phyloP scores from a whole-genome alignment of 2,113 vertebrate genomes.

The Neolamprologus ventralis region DNA sequence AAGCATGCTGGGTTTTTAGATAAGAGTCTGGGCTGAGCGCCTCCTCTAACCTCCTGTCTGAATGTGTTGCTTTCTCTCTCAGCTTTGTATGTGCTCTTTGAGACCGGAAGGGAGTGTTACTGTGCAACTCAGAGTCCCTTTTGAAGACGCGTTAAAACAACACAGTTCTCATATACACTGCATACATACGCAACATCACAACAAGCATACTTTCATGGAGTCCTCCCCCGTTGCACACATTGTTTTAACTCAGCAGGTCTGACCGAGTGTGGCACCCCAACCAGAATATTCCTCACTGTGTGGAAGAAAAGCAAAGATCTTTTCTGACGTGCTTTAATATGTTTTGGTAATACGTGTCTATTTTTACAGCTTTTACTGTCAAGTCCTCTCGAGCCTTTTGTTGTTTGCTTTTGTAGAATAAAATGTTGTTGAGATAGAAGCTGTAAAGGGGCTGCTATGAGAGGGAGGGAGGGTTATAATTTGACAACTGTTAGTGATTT shows the following conservation, averaged over 20 bases:
- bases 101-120: neutral
- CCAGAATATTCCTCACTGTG: constrained; percentile 46
- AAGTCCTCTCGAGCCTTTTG: neutral
- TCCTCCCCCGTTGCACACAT: constrained; percentile 7
- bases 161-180: neutral
- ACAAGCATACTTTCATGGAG: neutral
- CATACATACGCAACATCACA: neutral
- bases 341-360: constrained; percentile 48
- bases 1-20: constrained; percentile 44
- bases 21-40: constrained; percentile 15
- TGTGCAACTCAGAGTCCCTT: neutral
- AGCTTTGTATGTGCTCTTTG: constrained; percentile 37
- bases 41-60: constrained; percentile 26
- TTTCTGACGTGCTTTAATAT: constrained; percentile 52
- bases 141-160: constrained; percentile 22
- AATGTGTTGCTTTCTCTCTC: constrained; percentile 27
- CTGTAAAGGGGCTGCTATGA: neutral
- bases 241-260: constrained; percentile 73
- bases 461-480: neutral
- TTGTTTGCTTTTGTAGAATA: constrained; percentile 25
- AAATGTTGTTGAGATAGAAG: neutral
- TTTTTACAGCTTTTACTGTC: constrained; percentile 62
- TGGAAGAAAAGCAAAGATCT: constrained; percentile 19
- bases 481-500: neutral
- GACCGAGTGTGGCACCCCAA: constrained; percentile 60